phyloP scores from a whole-genome alignment of 2,888 invertebrate species.

The Orchesella flavescens region DNA sequence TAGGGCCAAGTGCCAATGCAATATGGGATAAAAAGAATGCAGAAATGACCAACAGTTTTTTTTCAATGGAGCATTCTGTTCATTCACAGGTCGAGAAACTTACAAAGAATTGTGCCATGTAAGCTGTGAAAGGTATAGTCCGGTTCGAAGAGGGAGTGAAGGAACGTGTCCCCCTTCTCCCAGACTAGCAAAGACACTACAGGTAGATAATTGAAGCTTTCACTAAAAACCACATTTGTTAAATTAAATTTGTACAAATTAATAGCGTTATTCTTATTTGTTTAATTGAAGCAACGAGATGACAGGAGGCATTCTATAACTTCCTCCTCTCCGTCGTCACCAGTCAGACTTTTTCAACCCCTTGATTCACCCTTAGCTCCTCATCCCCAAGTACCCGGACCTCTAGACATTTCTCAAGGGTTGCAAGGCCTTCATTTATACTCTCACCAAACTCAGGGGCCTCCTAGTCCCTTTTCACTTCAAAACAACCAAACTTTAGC shows the following conservation, averaged over 20 bases:
- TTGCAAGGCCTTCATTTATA: slow-evolving; percentile 72
- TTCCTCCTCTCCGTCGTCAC: slow-evolving; percentile 71
- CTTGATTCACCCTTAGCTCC: slow-evolving; percentile 69
- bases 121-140: slow-evolving; percentile 87
- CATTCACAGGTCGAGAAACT: slow-evolving; percentile 76
- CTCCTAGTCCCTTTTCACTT: slow-evolving; percentile 69
- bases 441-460: slow-evolving; percentile 65
- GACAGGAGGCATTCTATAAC: slow-evolving; percentile 71
- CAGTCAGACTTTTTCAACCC: slow-evolving; percentile 70
- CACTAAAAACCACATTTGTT: not conserved
- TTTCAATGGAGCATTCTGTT: not conserved
- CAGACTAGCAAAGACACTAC: slow-evolving; percentile 71
- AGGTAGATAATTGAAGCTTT: slow-evolving; percentile 55
- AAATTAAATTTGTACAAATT: not conserved
- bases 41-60: slow-evolving; percentile 14
- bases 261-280: not conserved
- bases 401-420: slow-evolving; percentile 71
- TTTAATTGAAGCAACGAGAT: slow-evolving; percentile 61
- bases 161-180: slow-evolving; percentile 75
- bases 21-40: too few species aligned
- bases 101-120: slow-evolving; percentile 78
- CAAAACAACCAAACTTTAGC: slow-evolving; percentile 70
- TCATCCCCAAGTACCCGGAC: slow-evolving; percentile 65
- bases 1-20: too few species aligned
- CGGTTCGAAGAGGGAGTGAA: slow-evolving; percentile 91